Base-by-base conservation (phyloP, 2,113 vertebrate genomes). In the Cairina moschata region DNA sequence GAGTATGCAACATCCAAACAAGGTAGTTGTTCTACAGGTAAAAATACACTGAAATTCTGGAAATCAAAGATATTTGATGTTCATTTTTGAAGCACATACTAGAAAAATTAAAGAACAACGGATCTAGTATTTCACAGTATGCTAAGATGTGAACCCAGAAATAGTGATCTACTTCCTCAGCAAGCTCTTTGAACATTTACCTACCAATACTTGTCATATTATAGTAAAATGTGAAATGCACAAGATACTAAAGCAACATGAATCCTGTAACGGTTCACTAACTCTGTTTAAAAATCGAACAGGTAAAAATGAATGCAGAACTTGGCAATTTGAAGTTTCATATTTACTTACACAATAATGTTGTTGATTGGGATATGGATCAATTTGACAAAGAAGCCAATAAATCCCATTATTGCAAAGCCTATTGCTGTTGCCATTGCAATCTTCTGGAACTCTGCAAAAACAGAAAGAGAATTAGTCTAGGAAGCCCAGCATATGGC, bases 321-420 rank as follows among this genome's bases (percentile, higher is more conserved):
- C 17, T 13, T 4, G 29, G 6, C 50, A 42, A 84, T 86, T 1
- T 23, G 7, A 84, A 86, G 40, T 44, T 79, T 13, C 17, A 11
- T 29, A 42, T 92, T 89, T 96, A 99, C 99, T 99, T 98, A 99
- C 99, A 99, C 99, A 96, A 99, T 99, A 76, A 99, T 99, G 97
- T 99, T 99, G 98, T 99, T 99, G 97, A 99, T 99, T 83, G 99
- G 99, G 96, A 99, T 99, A 87, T 99, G 99, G 96, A 99, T 99
- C 96, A 99, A 96, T 95, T 99, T 99, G 83, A 99, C 99, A 91
- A 99, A 99, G 98, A 99, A 99, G 34, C 99, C 99, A 79, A 99
- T 99, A 98, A 99, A 99, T 91, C 99, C 99, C 99, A 99, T 99
- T 94, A 99, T 99, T 3, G 99, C 99, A 96, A 99, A 99, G 80